A percentile compares a stretch with the other conserved stretches of the same genome.
phyloP scores from a whole-genome alignment of 2,888 invertebrate genomes.

The Agrypnus murinus region DNA sequence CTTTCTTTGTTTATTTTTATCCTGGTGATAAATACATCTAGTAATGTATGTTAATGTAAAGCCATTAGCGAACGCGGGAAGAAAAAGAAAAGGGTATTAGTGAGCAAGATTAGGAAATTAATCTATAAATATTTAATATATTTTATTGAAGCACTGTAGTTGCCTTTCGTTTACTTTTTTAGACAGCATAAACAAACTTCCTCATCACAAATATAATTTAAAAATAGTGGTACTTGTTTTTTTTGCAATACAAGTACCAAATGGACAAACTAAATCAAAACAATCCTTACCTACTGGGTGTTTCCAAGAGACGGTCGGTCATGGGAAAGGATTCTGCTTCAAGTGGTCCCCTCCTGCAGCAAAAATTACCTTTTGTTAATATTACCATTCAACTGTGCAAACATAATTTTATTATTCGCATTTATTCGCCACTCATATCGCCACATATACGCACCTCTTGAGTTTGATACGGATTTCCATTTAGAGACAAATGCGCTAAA shows the following conservation, averaged over 20 bases:
- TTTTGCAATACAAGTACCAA: no score
- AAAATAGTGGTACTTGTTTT: no score
- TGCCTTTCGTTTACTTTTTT: background rate
- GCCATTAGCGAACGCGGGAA: background rate
- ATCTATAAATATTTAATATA: background rate
- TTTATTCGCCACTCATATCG: constrained; percentile 5
- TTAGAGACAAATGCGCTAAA: constrained; percentile 43
- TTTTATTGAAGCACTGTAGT: background rate
- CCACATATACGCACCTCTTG: constrained; percentile 22
- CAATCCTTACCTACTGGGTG: constrained; percentile 64
- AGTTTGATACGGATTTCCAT: constrained; percentile 39
- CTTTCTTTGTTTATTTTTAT: no score
- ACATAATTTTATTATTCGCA: constrained; percentile 8
- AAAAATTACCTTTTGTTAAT: constrained; percentile 2
- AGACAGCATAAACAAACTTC: background rate
- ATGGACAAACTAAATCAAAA: background rate
- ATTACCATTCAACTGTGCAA: background rate
- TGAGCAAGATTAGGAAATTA: background rate
- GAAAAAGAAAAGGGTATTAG: no score
- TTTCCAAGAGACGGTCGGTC: constrained; percentile 64
- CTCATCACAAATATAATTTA: background rate
- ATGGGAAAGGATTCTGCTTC: constrained; percentile 62
- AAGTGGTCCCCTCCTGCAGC: constrained; percentile 64
- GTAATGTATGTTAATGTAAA: constrained; percentile 1
- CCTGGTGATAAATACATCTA: background rate